Evolutionary conservation across 2,113 vertebrate species (phyloP), one percentile per base, ranked within the genome.

Genomic region (Oplegnathus fasciatus): DNA sequence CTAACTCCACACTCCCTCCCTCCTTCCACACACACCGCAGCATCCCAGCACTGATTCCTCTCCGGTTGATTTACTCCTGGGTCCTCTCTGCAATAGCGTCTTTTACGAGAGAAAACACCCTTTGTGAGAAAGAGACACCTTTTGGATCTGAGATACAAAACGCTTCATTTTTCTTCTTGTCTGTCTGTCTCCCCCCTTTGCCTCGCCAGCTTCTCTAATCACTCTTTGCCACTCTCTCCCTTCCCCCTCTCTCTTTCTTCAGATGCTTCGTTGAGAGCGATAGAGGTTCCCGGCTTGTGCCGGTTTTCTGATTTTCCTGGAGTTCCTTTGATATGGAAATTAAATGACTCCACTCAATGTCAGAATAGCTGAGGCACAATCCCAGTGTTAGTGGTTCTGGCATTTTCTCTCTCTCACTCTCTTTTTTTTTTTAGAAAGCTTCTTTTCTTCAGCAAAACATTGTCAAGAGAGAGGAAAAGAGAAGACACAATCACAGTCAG

Each of bases 301-400:
- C 77, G 80, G 72, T 84, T 90, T 90, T 87, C 67, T 22, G 71
- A 76, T 85, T 86, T 86, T 85, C 69, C 72, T 26, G n/a, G 69
- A 81, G 79, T 67, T 60, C 61, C 81, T 94, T 94, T 93, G 91
- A 94, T 89, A 89, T 94, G 92, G 85, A 92, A 91, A 93, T 93
- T 6, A 87, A 88, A 82, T 78, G 76, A 90, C 80, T 90, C 67
- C 57, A 85, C 72, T 91, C 84, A 77, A 32, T 86, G 90, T 90
- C 89, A 92, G 66, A 85, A 68, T 24, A 52, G 87, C 80, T 72
- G 57, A 86, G 62, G 62, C 76, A 74, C 68, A 87, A 83, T 83
- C 76, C 74, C 24, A 32, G 55, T 70, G 75, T 90, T 67, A 81
- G 62, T 64, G 78, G 66, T 70, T 78, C 52, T 1, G 11, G 42